Base-by-base conservation (phyloP, 1,140 invertebrate species). In the Oedothorax gibbosus region DNA sequence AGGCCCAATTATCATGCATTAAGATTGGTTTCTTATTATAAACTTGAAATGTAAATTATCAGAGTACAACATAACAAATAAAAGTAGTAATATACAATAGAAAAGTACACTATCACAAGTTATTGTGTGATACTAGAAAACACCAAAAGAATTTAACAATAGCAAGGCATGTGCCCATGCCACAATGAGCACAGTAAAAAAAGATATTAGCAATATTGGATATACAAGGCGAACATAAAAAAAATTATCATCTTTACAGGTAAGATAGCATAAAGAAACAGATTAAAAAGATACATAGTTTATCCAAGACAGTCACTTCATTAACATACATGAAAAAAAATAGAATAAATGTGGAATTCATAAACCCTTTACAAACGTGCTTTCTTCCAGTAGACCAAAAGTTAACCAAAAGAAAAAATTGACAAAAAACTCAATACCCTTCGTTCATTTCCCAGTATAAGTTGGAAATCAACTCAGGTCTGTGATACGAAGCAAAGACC, bases 401-500 rank as follows among this genome's bases (percentile, higher is more conserved):
- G n/a, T 76, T 64, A 68, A 79, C 68, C 84, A 85, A 85, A 85
- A 85, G 80, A 79, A 78, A 69, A 49, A 71, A 57, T 65, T 85
- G n/a, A 84, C 35, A 84, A 57, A 82, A 73, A 76, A 76, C 57
- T 54, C n/a, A 56, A 69, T 8, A 20, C 72, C 18, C 11, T 53
- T 49, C 73, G 35, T 66, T 72, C 35, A 71, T 69, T 53, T n/a
- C n/a, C 50, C 49, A 21, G 14, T 35, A 35, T 35, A 73, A 60
- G 18, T 14, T 54, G 53, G 20, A 80, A 80, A 54, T 60, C 21
- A 77, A 62, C 66, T 72, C n/a, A 78, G 66, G 83, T 85, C 76
- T 85, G 83, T 85, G 83, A 85, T 85, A 85, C 83, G 76, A 85
- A 85, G 83, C 64, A 68, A 77, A 57, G 21, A 68, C 18, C 53